Percentiles rank a stretch among this genome's conserved stretches.
Evolutionary conservation across 2,113 vertebrate genomes (phyloP).

Genomic region (Cromileptes altivelis): DNA sequence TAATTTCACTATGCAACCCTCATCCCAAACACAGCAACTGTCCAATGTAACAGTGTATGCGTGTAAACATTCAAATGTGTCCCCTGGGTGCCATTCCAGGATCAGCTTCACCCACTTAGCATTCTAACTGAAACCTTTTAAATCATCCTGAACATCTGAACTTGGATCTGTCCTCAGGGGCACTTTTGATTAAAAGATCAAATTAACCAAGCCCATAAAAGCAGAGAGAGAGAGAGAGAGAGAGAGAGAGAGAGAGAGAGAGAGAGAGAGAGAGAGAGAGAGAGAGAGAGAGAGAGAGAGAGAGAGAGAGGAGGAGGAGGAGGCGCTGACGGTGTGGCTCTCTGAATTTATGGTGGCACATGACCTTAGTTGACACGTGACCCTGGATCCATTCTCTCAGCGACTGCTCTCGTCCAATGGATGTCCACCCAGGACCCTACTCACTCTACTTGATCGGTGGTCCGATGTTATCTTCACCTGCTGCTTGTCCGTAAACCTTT

Average conservation of each 20-base stretch:
- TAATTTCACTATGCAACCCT: constrained; percentile 41
- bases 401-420: constrained; percentile 58
- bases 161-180: constrained; percentile 73
- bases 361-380: constrained; percentile 65
- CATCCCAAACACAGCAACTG: constrained; percentile 32
- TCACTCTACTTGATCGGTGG: constrained; percentile 45
- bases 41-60: constrained; percentile 42
- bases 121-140: constrained; percentile 70
- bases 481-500: constrained; percentile 41
- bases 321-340: constrained; percentile 37
- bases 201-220: constrained; percentile 80
- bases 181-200: constrained; percentile 80
- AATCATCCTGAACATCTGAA: constrained; percentile 77
- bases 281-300: too few relatives aligned
- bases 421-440: constrained; percentile 41
- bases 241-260: not conserved
- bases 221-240: constrained; percentile 46
- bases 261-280: too few relatives aligned
- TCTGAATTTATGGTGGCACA: constrained; percentile 72
- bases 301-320: not conserved
- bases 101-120: constrained; percentile 69
- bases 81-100: constrained; percentile 64
- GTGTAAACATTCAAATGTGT: constrained; percentile 70
- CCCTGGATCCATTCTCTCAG: constrained; percentile 67
- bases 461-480: constrained; percentile 16